Percentiles rank a stretch among this genome's conserved stretches.
Conservation (phyloP, 2,113 vertebrate species). For the Pandion haliaetus region DNA sequence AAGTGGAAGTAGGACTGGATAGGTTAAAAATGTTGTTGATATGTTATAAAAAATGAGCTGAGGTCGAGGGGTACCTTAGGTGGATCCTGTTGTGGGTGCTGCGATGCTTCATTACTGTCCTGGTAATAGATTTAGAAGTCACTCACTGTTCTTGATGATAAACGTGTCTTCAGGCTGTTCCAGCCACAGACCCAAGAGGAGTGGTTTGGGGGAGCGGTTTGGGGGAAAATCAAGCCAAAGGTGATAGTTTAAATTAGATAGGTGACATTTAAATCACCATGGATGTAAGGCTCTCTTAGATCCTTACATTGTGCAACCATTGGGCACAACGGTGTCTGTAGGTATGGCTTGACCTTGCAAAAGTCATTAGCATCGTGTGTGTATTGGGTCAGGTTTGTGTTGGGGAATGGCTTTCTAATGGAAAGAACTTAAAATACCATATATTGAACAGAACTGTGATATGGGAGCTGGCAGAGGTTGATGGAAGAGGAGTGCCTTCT, state of each 20-base stretch:
- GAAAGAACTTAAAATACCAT: neutral
- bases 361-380: rapidly evolving
- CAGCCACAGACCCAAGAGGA: neutral
- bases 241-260: neutral
- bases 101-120: neutral
- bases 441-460: rapidly evolving
- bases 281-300: neutral
- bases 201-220: neutral
- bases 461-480: neutral
- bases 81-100: neutral
- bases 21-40: neutral
- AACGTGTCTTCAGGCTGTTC: neutral
- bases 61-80: neutral
- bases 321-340: rapidly evolving
- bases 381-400: neutral
- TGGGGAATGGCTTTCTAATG: neutral
- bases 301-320: rapidly evolving
- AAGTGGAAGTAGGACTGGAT: neutral
- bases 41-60: neutral
- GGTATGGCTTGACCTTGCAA: neutral
- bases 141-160: neutral
- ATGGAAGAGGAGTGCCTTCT: neutral
- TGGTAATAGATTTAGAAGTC: neutral
- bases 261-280: neutral
- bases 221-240: neutral